Evolutionary conservation across 2,113 vertebrate species (phyloP).

Genomic region (Trichomycterus rosablanca): DNA sequence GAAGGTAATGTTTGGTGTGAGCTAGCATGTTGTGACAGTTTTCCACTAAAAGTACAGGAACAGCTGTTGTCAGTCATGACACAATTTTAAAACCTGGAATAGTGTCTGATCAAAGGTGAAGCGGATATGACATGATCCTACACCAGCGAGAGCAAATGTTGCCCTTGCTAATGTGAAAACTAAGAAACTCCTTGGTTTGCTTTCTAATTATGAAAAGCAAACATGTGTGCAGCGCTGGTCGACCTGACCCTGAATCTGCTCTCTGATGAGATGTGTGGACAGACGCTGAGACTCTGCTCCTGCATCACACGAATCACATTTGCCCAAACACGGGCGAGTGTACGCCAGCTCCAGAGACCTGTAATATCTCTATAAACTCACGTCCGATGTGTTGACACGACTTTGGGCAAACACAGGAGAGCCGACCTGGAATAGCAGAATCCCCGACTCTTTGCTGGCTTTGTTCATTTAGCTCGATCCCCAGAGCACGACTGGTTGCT

Average conservation of each 20-base stretch:
- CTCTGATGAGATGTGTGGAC: constrained; percentile 59
- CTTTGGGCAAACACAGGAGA: constrained; percentile 66
- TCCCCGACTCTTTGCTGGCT: constrained; percentile 48
- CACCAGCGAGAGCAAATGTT: constrained; percentile 57
- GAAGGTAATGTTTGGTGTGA: neutral
- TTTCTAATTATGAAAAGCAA: constrained; percentile 75
- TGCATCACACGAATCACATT: constrained; percentile 60
- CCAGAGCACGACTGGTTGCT: constrained; percentile 58
- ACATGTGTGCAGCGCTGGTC: constrained; percentile 61
- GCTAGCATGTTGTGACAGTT: neutral
- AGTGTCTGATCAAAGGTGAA: constrained; percentile 43
- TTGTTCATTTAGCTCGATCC: constrained; percentile 46
- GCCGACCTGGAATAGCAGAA: constrained; percentile 66
- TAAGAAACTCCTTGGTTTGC: constrained; percentile 60
- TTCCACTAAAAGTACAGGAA: constrained; percentile 14
- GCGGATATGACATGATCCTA: constrained; percentile 56
- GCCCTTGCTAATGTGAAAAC: constrained; percentile 50
- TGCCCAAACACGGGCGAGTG: constrained; percentile 57
- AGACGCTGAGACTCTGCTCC: constrained; percentile 51
- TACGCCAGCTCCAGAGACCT: constrained; percentile 43
- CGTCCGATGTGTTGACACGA: constrained; percentile 69
- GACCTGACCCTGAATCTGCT: constrained; percentile 58
- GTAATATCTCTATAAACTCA: constrained; percentile 73
- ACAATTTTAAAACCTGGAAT: constrained; percentile 40
- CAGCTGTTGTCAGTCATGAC: constrained; percentile 22